phyloP scores from a whole-genome alignment of 2,113 vertebrate genomes.

The Hippocampus mohnikei region DNA sequence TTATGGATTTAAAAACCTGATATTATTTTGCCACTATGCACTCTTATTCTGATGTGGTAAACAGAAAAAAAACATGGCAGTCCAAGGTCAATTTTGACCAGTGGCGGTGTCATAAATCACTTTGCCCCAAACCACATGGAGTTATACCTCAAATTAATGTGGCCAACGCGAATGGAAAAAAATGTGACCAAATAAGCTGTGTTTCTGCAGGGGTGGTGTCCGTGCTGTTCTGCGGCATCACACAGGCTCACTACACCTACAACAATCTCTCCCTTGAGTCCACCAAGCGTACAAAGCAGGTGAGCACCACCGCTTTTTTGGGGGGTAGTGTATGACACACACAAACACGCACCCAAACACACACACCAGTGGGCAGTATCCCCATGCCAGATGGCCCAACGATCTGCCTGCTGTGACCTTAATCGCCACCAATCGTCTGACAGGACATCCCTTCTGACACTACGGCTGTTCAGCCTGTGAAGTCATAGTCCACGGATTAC shows the following conservation, averaged over 20 bases:
- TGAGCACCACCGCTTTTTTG: conserved; percentile 32
- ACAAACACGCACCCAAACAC: background rate
- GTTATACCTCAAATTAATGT: too few species aligned
- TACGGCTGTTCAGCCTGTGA: conserved; percentile 9
- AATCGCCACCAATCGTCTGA: conserved; percentile 49
- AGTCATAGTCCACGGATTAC: conserved; percentile 22
- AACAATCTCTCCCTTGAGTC: conserved; percentile 92
- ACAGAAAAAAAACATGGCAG: too few species aligned
- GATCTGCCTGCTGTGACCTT: conserved; percentile 60
- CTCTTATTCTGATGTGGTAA: too few species aligned
- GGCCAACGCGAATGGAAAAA: too few species aligned
- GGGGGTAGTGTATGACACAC: background rate
- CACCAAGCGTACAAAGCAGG: conserved; percentile 92
- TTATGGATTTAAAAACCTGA: too few species aligned
- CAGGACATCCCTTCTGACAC: conserved; percentile 37
- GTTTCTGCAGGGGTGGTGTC: conserved; percentile 83
- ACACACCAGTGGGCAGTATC: background rate
- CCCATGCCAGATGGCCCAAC: conserved; percentile 52
- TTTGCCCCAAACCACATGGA: too few species aligned
- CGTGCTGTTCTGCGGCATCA: conserved; percentile 93
- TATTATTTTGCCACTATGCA: too few species aligned
- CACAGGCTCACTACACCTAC: conserved; percentile 94
- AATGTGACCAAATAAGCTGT: background rate
- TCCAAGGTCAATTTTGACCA: too few species aligned
- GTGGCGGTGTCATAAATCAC: too few species aligned